phyloP scores from a whole-genome alignment of 2,888 invertebrate species.

The Spicauda simplicius region DNA sequence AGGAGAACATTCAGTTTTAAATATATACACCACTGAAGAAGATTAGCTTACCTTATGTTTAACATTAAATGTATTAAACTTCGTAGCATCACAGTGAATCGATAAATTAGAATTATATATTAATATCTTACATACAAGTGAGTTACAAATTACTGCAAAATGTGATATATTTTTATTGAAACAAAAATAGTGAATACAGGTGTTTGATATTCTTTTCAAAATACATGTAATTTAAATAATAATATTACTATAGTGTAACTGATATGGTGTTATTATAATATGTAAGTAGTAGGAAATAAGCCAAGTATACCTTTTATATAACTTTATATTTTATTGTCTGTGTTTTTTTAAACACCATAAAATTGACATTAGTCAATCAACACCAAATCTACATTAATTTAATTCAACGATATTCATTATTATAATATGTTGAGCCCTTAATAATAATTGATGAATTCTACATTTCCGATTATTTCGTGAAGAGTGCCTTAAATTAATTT shows the following conservation, averaged over 20 bases:
- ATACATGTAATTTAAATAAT: too few relatives aligned
- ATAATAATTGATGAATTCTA: conserved; percentile 13
- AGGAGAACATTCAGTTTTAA: too few relatives aligned
- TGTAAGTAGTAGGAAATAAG: neutral
- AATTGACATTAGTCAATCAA: neutral
- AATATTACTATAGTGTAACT: neutral
- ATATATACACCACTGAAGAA: conserved; percentile 11
- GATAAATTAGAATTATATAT: conserved; percentile 47
- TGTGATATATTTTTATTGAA: neutral
- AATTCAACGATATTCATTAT: neutral
- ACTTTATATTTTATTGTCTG: conserved; percentile 49
- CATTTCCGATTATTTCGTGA: conserved; percentile 8
- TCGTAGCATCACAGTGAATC: conserved; percentile 82
- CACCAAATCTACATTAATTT: conserved; percentile 11
- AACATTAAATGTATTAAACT: conserved; percentile 61
- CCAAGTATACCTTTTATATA: neutral
- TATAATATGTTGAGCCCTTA: conserved; percentile 14
- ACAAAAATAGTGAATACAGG: neutral
- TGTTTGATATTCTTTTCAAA: too few relatives aligned
- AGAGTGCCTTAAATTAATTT: conserved; percentile 22
- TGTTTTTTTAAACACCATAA: conserved; percentile 43
- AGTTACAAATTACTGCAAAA: neutral
- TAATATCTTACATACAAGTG: conserved; percentile 37
- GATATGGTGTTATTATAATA: neutral
- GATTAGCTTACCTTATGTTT: conserved; percentile 33